A percentile compares a stretch with the other conserved stretches of the same genome.
Evolutionary conservation across 2,888 invertebrate genomes (phyloP).

Genomic region (Standfussiana lucernea): DNA sequence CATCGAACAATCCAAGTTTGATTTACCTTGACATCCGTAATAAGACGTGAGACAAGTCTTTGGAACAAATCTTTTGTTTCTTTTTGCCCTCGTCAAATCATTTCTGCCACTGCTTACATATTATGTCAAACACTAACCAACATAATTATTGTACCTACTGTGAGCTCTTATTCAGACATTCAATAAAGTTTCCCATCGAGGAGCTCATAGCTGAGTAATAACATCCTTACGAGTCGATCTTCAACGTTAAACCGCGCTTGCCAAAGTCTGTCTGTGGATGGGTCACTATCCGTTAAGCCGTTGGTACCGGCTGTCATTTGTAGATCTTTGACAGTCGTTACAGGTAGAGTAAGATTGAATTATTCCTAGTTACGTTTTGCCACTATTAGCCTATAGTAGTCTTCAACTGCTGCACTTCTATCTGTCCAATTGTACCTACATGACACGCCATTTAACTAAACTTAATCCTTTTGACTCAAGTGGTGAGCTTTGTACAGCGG

Average conservation of each 20-base stretch:
- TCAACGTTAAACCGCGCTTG: neutral
- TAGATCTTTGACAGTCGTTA: neutral
- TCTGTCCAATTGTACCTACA: too few relatives aligned
- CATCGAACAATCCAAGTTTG: conserved; percentile 17
- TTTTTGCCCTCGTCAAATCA: neutral
- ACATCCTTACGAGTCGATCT: neutral
- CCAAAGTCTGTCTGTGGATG: neutral
- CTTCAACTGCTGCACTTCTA: too few relatives aligned
- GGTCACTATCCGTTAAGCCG: neutral
- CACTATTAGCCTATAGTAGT: too few relatives aligned
- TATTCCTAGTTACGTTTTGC: too few relatives aligned
- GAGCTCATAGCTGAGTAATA: neutral
- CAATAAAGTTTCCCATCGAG: neutral
- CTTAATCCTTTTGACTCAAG: too few relatives aligned
- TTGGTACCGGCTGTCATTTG: neutral
- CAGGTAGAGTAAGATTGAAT: too few relatives aligned
- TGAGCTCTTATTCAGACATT: neutral
- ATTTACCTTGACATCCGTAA: conserved; percentile 16
- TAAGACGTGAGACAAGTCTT: neutral
- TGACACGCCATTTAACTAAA: too few relatives aligned
- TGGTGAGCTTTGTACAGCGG: too few relatives aligned
- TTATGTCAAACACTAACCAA: too few relatives aligned
- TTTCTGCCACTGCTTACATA: neutral
- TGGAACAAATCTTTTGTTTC: conserved; percentile 20
- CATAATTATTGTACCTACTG: too few relatives aligned